These are phyloP conservation scores for Drosophila varians DNA, from an alignment of 1,140 invertebrate genomes.

Conservation along the genomic window DNA sequence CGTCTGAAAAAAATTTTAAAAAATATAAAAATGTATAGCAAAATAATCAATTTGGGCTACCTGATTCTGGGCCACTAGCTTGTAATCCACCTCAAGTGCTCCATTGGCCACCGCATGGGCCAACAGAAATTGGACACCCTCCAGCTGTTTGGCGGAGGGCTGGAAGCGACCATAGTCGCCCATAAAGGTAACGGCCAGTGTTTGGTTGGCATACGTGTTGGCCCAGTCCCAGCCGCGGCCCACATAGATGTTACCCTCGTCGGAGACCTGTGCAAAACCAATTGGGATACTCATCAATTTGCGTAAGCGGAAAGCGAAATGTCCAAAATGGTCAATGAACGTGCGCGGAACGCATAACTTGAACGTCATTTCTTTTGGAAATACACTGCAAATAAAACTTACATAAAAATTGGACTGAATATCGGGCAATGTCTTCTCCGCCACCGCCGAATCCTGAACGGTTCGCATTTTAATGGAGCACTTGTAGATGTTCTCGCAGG, in stretches of 20 bases:
- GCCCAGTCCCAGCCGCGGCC: conserved; percentile 86
- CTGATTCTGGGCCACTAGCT: conserved; percentile 84
- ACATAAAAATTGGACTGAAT: conserved; percentile 83
- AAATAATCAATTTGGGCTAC: conserved; percentile 35
- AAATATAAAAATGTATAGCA: not conserved
- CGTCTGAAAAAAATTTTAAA: conserved; percentile 48
- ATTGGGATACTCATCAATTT: conserved; percentile 42
- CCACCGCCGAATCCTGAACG: conserved; percentile 80
- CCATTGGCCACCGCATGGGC: conserved; percentile 66
- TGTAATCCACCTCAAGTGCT: conserved; percentile 79
- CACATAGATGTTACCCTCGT: conserved; percentile 87
- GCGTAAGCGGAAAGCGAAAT: conserved; percentile 33
- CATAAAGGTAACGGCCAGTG: conserved; percentile 84
- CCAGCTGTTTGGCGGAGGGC: conserved; percentile 73
- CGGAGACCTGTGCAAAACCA: conserved; percentile 84
- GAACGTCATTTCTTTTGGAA: conserved; percentile 7
- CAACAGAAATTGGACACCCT: conserved; percentile 76
- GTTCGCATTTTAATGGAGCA: conserved; percentile 82
- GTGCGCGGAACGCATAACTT: conserved; percentile 27
- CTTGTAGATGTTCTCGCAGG: conserved; percentile 63
- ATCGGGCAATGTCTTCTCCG: conserved; percentile 74
- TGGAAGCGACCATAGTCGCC: conserved; percentile 83
- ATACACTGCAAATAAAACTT: conserved; percentile 38
- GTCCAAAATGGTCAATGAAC: conserved; percentile 34
- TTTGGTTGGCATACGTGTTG: conserved; percentile 84